Base-by-base conservation (phyloP, 2,797 vertebrate genomes). In the Brachymystax lenok region DNA sequence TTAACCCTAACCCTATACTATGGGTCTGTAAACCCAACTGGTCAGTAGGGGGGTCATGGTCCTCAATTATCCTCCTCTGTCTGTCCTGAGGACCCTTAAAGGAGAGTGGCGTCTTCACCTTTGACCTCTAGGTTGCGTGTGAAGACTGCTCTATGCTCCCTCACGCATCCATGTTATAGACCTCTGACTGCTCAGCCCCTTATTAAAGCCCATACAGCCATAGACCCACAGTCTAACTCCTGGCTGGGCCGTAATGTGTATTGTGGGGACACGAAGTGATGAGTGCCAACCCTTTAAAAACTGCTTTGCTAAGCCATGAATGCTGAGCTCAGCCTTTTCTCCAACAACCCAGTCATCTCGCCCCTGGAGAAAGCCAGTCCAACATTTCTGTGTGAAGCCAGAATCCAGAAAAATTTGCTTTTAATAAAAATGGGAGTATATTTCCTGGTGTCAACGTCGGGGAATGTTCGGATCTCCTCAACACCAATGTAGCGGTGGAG, bases 391-490 rank as follows among this genome's bases (percentile, higher is more conserved):
- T 46, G 40, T 46, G 10, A 46, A 46, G 10, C 40, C 40, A 46
- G 40, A 46, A 46, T 46, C 40, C 71, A 85, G 85, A 88, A 81
- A 87, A 82, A 89, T 81, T 71, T 86, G 84, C 80, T 16, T 14
- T 85, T 79, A 82, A 84, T 86, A 87, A 67, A 84, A 82, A 73
- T 6, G n/a, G 40, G 1, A 80, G 83, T 88, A 86, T 89, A 88
- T 92, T 63, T 90, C 83, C 89, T 92, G 88, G 82, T 83, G 88
- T 92, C 91, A 93, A 88, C 86, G 83, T 78, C 13, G 59, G 68
- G 86, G 92, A 93, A 93, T 92, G 90, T 88, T 85, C 56, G 79
- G 82, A 85, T 78, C 74, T 71, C 84, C 70, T 78, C 24, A 68
- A 75, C 73, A 71, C 46, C 82, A 28, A 64, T 77, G 56, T 8